Conservation (phyloP, 2,113 vertebrate genomes). For the Vombatus ursinus region DNA sequence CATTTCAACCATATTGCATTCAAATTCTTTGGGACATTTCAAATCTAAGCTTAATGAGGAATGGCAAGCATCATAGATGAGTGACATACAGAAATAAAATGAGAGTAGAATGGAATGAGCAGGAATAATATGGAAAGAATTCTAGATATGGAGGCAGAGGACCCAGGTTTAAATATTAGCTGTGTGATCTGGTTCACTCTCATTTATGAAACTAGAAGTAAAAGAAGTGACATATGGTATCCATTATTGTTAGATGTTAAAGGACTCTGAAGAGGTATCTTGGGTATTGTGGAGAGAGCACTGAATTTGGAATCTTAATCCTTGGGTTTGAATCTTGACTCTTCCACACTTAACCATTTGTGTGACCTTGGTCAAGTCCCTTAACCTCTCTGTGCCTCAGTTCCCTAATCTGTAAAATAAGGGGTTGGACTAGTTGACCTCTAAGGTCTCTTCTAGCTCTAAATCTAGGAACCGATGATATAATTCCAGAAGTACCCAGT, state of each 20-base stretch:
- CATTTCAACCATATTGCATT: not conserved
- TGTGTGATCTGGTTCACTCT: not conserved
- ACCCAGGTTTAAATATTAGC: not conserved
- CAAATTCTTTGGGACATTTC: not conserved
- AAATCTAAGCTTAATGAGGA: not conserved
- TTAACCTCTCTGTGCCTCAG: not conserved
- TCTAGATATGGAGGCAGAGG: not conserved
- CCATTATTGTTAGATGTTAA: not conserved
- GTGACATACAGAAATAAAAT: not conserved
- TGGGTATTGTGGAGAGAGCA: not conserved
- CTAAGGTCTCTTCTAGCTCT: not conserved
- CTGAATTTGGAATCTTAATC: not conserved
- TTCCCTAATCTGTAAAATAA: not conserved
- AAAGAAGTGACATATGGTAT: not conserved
- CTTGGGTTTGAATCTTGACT: not conserved
- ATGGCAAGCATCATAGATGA: not conserved
- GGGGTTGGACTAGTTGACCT: not conserved
- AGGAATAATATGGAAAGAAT: not conserved
- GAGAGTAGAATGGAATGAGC: too few species aligned
- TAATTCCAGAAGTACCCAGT: not conserved
- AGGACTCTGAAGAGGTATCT: not conserved
- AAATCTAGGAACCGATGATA: not conserved
- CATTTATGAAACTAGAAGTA: not conserved
- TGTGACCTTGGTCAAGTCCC: not conserved
- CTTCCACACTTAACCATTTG: not conserved